Evolutionary conservation across 92 coral and sea anemone genomes (phyloP).

Genomic region (Zoanthus sociatus): DNA sequence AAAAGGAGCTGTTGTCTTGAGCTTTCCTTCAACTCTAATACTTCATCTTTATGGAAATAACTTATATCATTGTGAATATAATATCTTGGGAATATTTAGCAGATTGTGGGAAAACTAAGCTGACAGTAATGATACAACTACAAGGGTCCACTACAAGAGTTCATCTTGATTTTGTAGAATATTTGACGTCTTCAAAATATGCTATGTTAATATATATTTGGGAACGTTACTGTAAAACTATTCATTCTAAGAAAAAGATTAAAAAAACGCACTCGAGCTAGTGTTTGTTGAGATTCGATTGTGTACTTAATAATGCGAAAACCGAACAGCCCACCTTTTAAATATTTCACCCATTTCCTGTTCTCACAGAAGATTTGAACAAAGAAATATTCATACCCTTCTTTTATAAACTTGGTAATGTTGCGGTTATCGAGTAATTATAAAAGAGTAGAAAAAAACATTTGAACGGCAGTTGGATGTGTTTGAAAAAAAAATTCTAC

Average conservation of each 20-base stretch:
- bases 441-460: too few species aligned
- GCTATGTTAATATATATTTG: not conserved
- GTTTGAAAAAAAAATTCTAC: too few species aligned
- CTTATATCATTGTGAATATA: not conserved
- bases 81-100: not conserved
- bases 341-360: conserved; percentile 41
- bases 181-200: conserved; percentile 21
- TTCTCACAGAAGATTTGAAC: not conserved
- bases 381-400: not conserved
- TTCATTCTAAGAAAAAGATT: not conserved
- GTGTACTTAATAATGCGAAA: not conserved
- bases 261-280: not conserved
- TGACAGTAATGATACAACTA: conserved; percentile 4
- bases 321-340: not conserved
- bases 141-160: not conserved
- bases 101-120: conserved; percentile 6
- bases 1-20: not conserved
- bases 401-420: too few species aligned
- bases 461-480: too few species aligned
- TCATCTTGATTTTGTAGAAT: conserved; percentile 18
- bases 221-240: not conserved
- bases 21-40: not conserved
- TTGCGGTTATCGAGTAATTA: too few species aligned
- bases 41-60: not conserved
- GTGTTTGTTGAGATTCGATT: not conserved